Base-by-base conservation (phyloP, 1,140 invertebrate genomes). In the Apocrypta bakeri region DNA sequence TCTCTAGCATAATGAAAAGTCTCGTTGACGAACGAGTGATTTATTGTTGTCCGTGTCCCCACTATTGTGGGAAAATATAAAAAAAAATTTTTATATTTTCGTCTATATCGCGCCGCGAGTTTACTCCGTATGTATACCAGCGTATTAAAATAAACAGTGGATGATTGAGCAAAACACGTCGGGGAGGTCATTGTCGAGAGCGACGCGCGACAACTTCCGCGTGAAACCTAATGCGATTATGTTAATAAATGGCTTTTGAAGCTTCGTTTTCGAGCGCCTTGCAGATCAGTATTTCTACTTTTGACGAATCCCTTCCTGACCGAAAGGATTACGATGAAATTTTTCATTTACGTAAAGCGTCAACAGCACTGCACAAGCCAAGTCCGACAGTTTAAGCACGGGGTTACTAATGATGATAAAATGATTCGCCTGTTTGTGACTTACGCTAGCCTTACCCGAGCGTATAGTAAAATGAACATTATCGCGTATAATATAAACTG, bases 211-310 rank as follows among this genome's bases (percentile, higher is more conserved):
- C 69, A 72, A 40, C 69, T 72, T 77, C 74, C 74, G 56, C 42
- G 11, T 66, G 74, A n/a, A n/a, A n/a, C n/a, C n/a, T 11, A 77
- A 77, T 64, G 61, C 61, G 74, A 64, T 77, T 77, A 66, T 66
- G 29, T 77, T 77, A 77, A 77, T 40, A 77, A 77, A 77, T 77
- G 31, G 48, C 73, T 75, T 69, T 69, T 33, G 2, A 56, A n/a
- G 48, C 48, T 56, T 2, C 42, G 42, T 2, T 11, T 12, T 42
- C n/a, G n/a, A n/a, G n/a, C n/a, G n/a, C n/a, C n/a, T 9, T 37
- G 33, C 33, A 37, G 3, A 9, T 4, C 63, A n/a, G 25, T 3
- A 24, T 66, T 25, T 66, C 25, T 66, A 1, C 25, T 24, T 1
- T 3, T 25, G 63, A 66, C 25, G 63, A 2, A 66, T 66, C 24